Evolutionary conservation across 2,888 invertebrate species (phyloP), one percentile per base, ranked within the genome.

Genomic region (Lasioglossum morio): DNA sequence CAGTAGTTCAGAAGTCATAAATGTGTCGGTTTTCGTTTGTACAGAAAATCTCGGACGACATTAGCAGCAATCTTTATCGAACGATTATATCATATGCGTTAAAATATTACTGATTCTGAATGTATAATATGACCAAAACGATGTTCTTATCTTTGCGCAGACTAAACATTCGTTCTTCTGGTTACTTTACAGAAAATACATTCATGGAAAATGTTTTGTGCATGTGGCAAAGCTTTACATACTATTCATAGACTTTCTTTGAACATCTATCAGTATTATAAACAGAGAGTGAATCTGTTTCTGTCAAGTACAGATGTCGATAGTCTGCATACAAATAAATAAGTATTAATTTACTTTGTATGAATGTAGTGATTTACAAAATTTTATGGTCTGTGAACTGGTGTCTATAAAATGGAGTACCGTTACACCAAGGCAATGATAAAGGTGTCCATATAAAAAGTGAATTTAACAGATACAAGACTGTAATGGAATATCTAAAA

Each of bases 1-100:
- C 23, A 16, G 46, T 23, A 30, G 66, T 73, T 81, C 77, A 69
- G 12, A 77, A 69, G 53, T 83, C 19, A 37, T 66, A 37, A 19
- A 10, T 66, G 66, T 23, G 1, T 37, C 23, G 37, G 0, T n/a
- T 37, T 37, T 70, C 12, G 4, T 40, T n/a, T 12, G 5, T 40
- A 23, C 14, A 40, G n/a, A 23, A 40, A 16, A 40, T 70, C 37
- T 23, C 4, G 14, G 12, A 40, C 5, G 2, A 40, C n/a, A 10
- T n/a, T 70, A 12, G n/a, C 4, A 3, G n/a, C 12, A 70, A 12
- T 4, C 12, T 40, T 40, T n/a, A 37, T 40, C n/a, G 1, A 14
- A 0, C 12, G 5, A 70, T 5, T 70, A 40, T 70, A 40, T 70
- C n/a, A 40, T 40, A n/a, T 34, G 34, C 0, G 5, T 40, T 40